A percentile compares a stretch with the other conserved stretches of the same genome.
Conservation (phyloP, 2,797 vertebrate species). For the Hippoglossus hippoglossus region DNA sequence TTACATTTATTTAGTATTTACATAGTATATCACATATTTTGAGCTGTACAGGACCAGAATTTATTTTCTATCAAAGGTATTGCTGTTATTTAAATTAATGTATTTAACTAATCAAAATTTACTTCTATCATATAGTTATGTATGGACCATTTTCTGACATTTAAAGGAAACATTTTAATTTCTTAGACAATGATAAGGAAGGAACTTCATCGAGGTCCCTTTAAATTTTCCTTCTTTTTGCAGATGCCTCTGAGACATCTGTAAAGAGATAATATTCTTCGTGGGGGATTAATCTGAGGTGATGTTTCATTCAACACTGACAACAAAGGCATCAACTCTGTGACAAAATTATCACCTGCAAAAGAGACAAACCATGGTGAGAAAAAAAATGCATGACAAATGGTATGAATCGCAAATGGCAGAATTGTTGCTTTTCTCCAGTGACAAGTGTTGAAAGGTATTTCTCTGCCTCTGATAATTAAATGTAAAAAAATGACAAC, state of each 20-base stretch:
- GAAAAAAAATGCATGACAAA: slow-evolving; percentile 62
- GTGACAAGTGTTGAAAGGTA: slow-evolving; percentile 79
- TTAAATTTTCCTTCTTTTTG: not conserved
- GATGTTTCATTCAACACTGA: slow-evolving; percentile 57
- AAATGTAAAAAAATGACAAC: slow-evolving; percentile 63
- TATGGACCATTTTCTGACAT: no score
- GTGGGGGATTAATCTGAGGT: slow-evolving; percentile 22
- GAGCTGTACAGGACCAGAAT: not conserved
- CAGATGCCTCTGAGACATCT: slow-evolving; percentile 20
- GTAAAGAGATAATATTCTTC: slow-evolving; percentile 22
- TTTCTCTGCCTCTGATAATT: slow-evolving; percentile 65
- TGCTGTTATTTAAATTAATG: not conserved
- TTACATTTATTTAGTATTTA: not conserved
- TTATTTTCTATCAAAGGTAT: not conserved
- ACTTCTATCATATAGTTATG: not conserved
- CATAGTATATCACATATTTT: not conserved
- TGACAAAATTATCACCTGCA: slow-evolving; percentile 77
- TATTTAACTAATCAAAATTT: not conserved
- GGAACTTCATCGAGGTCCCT: no score
- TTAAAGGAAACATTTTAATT: no score
- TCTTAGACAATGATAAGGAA: no score
- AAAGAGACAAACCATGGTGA: slow-evolving; percentile 38
- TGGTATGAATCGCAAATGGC: slow-evolving; percentile 51
- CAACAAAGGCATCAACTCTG: slow-evolving; percentile 44
- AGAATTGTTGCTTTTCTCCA: slow-evolving; percentile 55